Base-by-base conservation (phyloP, 2,888 invertebrate species). In the Drosophila suboccidentalis region DNA sequence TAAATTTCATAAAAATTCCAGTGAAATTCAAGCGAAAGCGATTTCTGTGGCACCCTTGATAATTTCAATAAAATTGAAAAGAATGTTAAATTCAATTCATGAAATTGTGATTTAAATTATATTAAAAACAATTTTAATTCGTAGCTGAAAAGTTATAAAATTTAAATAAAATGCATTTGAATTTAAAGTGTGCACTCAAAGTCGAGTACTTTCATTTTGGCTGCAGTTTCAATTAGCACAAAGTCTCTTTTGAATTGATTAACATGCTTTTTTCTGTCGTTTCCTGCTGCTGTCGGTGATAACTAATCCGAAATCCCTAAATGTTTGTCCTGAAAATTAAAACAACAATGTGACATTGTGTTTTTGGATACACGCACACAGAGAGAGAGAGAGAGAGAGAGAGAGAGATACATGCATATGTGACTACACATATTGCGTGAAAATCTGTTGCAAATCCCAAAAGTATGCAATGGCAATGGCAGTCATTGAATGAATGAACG, bases 361-460 rank as follows among this genome's bases (percentile, higher is more conserved):
- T 26, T 26, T 26, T 53, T 13, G 26, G 46, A 39, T 43, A 54
- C 43, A 36, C 43, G 6, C 22, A 19, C 11, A 43, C 38, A 46
- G 3, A 6, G 3, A 19, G 6, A 19, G 1, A 29, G 1, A 26
- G 1, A 26, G 0, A 26, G 1, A 26, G 26, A 26, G 5, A 26
- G 0, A 22, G 4, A 22, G 4, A 22, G 26, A 13, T 5, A 13
- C 19, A 13, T 13, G 6, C 22, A 54, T 17, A 70, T 43, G 32
- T n/a, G 36, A 13, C 61, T 15, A 46, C 59, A 49, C 61, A 50
- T 75, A 39, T 44, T 47, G 57, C 67, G 68, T 59, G 84, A 70
- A 71, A 82, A 80, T 87, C 79, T 81, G 79, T 75, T 80, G 89
- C 79, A 89, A 89, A 82, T 84, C 82, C 82, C 77, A 67, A 85